Evolutionary conservation across 2,797 vertebrate genomes (phyloP), one percentile per base, ranked within the genome.

Genomic region (Sebastes melanostomus): DNA sequence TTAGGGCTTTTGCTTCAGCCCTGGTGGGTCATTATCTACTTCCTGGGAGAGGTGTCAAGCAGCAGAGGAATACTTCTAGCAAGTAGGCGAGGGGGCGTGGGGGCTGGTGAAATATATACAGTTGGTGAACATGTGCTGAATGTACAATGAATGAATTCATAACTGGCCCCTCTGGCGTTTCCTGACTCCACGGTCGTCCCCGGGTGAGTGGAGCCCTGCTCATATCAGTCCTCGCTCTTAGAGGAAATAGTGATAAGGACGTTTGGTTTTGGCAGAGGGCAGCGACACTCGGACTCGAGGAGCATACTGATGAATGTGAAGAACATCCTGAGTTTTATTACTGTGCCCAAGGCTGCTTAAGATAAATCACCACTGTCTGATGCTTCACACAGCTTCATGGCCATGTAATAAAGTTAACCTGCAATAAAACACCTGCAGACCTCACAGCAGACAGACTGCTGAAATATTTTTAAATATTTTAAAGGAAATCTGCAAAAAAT

Each of bases 301-400:
- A 46, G 86, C 77, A 88, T 84, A 58, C 75, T 71, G 80, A 91
- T 90, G 71, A 89, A 78, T 62, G 58, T 13, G 72, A 79, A 82
- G 71, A 66, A n/a, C 62, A 50, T 25, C 27, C 54, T 38, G 60
- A 65, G 83, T 77, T 83, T 87, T 84, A 88, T 88, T 84, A 70
- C 79, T 18, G 46, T 12, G 82, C 88, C 85, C 25, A 34, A 59
- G 87, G 89, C 83, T 71, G 72, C 52, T 59, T 52, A 72, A 83
- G 74, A 88, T 80, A 63, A 62, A 88, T 83, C 30, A 13, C 66
- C 6, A 2, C 63, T n/a, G 78, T 67, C 61, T 34, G 52, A 54
- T 54, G 1, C 29, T 29, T 62, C 78, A 70, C 75, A 5, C 54
- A 5, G 78, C 72, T 73, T 60, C 76, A 72, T 16, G 67, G 79